These are phyloP conservation scores for Cottus gobio DNA, from an alignment of 2,113 vertebrate genomes.

Conservation along the genomic window DNA sequence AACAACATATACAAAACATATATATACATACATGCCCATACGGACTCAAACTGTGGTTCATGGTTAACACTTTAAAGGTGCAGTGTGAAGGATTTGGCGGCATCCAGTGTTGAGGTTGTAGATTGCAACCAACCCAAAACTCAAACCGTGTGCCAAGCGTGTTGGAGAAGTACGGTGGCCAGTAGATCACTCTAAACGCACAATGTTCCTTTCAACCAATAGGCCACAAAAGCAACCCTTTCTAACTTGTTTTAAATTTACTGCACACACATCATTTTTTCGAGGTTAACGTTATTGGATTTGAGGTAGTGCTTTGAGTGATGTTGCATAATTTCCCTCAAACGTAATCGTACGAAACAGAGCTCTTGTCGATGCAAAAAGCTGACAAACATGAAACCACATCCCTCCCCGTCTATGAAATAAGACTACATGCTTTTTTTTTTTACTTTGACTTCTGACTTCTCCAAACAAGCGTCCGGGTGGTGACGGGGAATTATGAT, in stretches of 20 bases:
- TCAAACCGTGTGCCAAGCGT: too few species aligned
- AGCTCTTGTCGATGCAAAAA: neutral
- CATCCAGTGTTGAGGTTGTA: neutral
- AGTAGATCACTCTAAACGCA: neutral
- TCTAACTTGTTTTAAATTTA: neutral
- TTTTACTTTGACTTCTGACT: neutral
- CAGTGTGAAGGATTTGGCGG: neutral
- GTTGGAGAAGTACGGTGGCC: too few species aligned
- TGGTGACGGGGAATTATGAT: slow-evolving; percentile 7
- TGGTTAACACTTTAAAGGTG: neutral
- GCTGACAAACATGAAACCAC: neutral
- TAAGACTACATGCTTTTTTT: neutral
- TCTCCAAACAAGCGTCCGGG: slow-evolving; percentile 6
- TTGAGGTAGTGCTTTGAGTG: neutral
- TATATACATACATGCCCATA: neutral
- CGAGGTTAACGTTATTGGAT: neutral
- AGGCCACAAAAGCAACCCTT: neutral
- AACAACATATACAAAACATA: neutral
- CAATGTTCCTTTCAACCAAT: neutral
- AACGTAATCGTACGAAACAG: neutral
- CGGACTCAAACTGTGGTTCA: neutral
- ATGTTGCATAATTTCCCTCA: neutral
- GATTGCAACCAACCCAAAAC: neutral
- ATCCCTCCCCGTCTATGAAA: neutral
- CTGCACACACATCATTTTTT: neutral